Percentiles rank a stretch among this genome's conserved stretches.
phyloP scores from a whole-genome alignment of 1,140 invertebrate genomes.

The Sitodiplosis mosellana region DNA sequence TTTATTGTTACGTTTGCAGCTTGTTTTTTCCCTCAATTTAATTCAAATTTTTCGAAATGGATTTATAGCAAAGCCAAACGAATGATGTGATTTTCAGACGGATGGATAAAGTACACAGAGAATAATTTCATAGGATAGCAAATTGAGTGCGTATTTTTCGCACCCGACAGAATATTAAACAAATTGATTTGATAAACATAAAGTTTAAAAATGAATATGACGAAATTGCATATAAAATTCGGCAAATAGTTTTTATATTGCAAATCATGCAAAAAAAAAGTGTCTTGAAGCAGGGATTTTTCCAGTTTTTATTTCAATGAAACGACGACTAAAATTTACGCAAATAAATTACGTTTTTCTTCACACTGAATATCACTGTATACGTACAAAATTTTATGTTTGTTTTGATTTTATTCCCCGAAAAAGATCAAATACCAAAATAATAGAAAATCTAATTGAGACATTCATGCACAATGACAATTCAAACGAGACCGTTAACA shows the following conservation, averaged over 20 bases:
- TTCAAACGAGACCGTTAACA: too few relatives aligned
- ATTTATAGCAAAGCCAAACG: neutral
- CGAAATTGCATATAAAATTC: too few relatives aligned
- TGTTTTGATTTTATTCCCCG: neutral
- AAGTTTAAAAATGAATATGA: too few relatives aligned
- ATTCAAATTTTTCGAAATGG: conserved; percentile 8
- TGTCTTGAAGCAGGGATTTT: conserved; percentile 4
- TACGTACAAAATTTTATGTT: conserved; percentile 2
- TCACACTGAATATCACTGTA: conserved; percentile 19
- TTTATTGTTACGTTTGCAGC: neutral
- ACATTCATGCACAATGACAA: too few relatives aligned
- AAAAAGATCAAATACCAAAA: too few relatives aligned
- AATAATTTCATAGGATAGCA: neutral
- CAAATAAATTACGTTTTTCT: conserved; percentile 20
- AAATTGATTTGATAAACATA: too few relatives aligned
- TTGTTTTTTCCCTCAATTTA: conserved; percentile 13
- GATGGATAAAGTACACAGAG: neutral
- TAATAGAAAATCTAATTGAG: too few relatives aligned
- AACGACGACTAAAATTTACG: conserved; percentile 12
- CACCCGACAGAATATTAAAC: conserved; percentile 6
- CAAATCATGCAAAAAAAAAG: too few relatives aligned
- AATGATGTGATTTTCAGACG: neutral
- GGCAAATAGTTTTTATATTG: too few relatives aligned
- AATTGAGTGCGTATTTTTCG: conserved; percentile 7
- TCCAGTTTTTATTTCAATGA: conserved; percentile 10